phyloP scores from a whole-genome alignment of 2,113 vertebrate species.

The Ondatra zibethicus region DNA sequence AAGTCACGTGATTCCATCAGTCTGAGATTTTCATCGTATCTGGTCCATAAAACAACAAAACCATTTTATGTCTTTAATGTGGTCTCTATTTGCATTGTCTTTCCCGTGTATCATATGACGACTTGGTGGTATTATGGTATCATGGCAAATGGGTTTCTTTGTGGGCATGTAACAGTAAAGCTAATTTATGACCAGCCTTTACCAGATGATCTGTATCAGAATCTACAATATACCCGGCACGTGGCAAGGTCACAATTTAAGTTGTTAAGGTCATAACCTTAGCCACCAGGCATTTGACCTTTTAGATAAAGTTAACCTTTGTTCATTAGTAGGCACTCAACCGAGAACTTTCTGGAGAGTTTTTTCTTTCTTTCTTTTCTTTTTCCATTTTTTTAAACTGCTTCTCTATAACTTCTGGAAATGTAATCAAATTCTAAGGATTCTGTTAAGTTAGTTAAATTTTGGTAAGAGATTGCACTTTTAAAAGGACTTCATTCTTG shows the following conservation, averaged over 20 bases:
- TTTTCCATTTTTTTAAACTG: conserved; percentile 71
- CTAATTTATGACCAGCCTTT: conserved; percentile 91
- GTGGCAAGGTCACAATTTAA: conserved; percentile 95
- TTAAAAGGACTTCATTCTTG: conserved; percentile 70
- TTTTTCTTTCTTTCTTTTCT: conserved; percentile 38
- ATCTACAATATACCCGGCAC: conserved; percentile 92
- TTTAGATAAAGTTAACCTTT: conserved; percentile 97
- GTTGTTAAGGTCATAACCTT: conserved; percentile 94
- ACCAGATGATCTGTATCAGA: conserved; percentile 91
- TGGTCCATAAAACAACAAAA: conserved; percentile 70
- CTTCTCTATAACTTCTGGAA: conserved; percentile 89
- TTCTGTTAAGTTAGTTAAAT: conserved; percentile 81
- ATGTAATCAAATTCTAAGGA: conserved; percentile 88
- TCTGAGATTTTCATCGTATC: conserved; percentile 83
- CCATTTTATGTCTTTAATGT: conserved; percentile 80
- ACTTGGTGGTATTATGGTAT: conserved; percentile 85
- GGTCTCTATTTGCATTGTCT: conserved; percentile 74
- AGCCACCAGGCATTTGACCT: conserved; percentile 96
- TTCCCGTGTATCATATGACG: conserved; percentile 82
- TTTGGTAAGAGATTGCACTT: conserved; percentile 79
- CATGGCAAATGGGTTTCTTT: conserved; percentile 86
- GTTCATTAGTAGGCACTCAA: conserved; percentile 96
- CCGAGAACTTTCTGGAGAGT: conserved; percentile 91
- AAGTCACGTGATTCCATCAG: conserved; percentile 78
- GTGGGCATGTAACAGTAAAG: conserved; percentile 86